Percentiles rank a stretch among this genome's conserved stretches.
These are phyloP conservation scores for Thecocarcelia acutangulata DNA, from an alignment of 2,888 invertebrate genomes.

Conservation along the genomic window DNA sequence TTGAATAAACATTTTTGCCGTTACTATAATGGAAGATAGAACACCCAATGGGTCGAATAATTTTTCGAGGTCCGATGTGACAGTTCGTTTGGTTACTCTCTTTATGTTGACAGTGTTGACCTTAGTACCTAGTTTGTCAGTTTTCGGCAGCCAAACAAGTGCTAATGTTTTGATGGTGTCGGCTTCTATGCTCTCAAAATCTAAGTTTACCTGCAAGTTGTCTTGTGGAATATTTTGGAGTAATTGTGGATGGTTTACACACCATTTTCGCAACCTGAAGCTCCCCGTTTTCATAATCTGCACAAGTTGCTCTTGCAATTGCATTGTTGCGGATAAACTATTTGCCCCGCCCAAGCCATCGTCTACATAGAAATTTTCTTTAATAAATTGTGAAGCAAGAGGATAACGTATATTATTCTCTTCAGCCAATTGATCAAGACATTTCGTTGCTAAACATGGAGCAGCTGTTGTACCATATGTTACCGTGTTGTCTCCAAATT, in stretches of 20 bases:
- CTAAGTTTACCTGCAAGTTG: slow-evolving; percentile 7
- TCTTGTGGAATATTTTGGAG: neutral
- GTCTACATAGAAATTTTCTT: slow-evolving; percentile 12
- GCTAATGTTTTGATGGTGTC: slow-evolving; percentile 12
- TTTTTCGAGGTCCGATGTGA: slow-evolving; percentile 4
- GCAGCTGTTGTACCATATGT: slow-evolving; percentile 24
- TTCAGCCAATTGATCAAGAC: slow-evolving; percentile 1
- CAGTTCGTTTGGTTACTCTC: slow-evolving; percentile 4
- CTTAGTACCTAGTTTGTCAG: neutral
- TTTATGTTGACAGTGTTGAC: slow-evolving; percentile 2
- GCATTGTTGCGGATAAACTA: neutral
- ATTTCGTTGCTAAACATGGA: slow-evolving; percentile 32
- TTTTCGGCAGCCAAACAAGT: neutral
- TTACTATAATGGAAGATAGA: slow-evolving; percentile 17
- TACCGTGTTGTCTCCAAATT: slow-evolving; percentile 13
- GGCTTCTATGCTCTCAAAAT: slow-evolving; percentile 8
- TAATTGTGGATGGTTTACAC: slow-evolving; percentile 11
- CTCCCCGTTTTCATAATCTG: slow-evolving; percentile 1
- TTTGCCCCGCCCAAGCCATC: neutral
- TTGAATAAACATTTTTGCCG: neutral
- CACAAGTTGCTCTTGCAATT: neutral
- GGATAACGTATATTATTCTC: neutral
- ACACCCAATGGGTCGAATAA: slow-evolving; percentile 10
- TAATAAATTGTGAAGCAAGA: neutral
- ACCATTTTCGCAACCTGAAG: neutral